Evolutionary conservation across 2,888 invertebrate genomes (phyloP).

Genomic region (Athalia rosae): DNA sequence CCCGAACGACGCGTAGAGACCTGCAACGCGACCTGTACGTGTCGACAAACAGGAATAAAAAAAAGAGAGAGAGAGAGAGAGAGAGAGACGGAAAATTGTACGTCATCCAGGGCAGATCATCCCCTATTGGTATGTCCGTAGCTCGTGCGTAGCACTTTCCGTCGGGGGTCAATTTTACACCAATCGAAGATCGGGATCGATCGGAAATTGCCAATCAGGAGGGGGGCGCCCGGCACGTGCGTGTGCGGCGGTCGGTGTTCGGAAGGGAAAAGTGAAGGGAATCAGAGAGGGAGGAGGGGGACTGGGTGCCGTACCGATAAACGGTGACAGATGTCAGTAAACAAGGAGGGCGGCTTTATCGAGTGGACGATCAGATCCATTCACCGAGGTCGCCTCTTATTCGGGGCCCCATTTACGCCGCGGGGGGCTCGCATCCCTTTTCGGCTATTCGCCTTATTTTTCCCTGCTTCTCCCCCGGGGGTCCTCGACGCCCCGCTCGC

Average conservation of each 20-base stretch:
- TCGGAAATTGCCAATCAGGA: constrained; percentile 26
- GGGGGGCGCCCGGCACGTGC: not conserved
- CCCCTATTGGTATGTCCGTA: constrained; percentile 20
- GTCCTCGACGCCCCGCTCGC: not conserved
- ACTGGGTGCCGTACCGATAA: constrained; percentile 55
- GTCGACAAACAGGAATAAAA: not conserved
- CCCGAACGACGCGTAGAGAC: not conserved
- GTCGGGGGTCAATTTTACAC: constrained; percentile 18
- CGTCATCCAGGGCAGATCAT: constrained; percentile 44
- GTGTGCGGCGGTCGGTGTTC: not conserved
- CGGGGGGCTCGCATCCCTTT: constrained; percentile 43
- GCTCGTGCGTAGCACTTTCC: not conserved
- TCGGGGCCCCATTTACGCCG: constrained; percentile 32
- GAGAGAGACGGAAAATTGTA: not conserved
- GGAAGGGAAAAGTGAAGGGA: not conserved
- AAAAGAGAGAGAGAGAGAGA: not conserved
- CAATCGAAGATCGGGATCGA: constrained; percentile 14
- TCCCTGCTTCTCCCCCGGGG: constrained; percentile 48
- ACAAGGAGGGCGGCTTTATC: constrained; percentile 69
- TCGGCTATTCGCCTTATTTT: not conserved
- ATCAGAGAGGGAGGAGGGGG: constrained; percentile 35
- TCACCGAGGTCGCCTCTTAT: constrained; percentile 60
- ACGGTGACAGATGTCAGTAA: constrained; percentile 72
- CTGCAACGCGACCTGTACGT: not conserved
- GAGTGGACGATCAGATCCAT: constrained; percentile 70